A percentile compares a stretch with the other conserved stretches of the same genome.
These are phyloP conservation scores for Eumacrocentrus americanus DNA, from an alignment of 2,888 invertebrate species.

Conservation along the genomic window DNA sequence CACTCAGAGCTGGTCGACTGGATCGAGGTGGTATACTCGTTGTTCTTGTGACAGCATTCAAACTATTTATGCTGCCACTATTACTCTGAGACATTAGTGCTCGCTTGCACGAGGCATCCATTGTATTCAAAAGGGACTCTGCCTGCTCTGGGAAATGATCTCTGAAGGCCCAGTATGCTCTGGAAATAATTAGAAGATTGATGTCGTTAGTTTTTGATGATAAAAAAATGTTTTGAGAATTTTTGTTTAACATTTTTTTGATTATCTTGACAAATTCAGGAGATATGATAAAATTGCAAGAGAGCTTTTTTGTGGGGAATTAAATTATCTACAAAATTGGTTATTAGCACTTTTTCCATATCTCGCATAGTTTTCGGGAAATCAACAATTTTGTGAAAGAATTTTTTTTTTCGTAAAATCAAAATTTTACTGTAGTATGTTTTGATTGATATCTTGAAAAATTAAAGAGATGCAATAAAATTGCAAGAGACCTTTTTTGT, in stretches of 20 bases:
- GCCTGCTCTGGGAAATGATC: constrained; percentile 91
- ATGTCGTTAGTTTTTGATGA: too few relatives aligned
- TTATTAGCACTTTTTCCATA: neutral
- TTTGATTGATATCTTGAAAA: too few relatives aligned
- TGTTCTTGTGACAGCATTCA: constrained; percentile 60
- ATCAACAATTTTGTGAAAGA: too few relatives aligned
- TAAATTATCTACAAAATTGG: neutral
- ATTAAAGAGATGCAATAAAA: too few relatives aligned
- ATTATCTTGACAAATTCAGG: neutral
- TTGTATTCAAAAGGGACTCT: constrained; percentile 78
- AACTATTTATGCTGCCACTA: constrained; percentile 65
- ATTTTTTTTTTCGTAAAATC: too few relatives aligned
- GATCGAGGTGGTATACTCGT: constrained; percentile 59
- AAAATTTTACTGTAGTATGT: too few relatives aligned
- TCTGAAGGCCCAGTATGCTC: constrained; percentile 89
- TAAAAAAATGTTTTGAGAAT: too few relatives aligned
- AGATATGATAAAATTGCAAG: neutral
- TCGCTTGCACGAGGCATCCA: constrained; percentile 80
- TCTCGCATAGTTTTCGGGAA: too few relatives aligned
- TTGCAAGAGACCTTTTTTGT: neutral
- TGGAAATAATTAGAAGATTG: constrained; percentile 50
- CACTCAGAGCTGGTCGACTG: constrained; percentile 59
- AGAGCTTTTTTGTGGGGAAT: neutral
- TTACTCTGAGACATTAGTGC: constrained; percentile 69
- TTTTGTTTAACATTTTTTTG: neutral